Conservation (phyloP, 2,797 vertebrate species). For the Chelmon rostratus region DNA sequence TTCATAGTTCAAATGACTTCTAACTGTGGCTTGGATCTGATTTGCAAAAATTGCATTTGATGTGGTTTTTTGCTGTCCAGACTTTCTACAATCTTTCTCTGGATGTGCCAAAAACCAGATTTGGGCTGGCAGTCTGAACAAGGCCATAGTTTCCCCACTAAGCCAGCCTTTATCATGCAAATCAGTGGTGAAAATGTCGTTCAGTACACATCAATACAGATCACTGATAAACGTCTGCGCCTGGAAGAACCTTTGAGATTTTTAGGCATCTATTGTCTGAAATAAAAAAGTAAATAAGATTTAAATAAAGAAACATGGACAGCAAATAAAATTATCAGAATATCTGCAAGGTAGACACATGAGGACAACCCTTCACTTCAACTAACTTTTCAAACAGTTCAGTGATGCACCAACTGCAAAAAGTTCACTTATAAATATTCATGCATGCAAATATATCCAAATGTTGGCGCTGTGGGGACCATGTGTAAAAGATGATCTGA, state of each 20-base stretch:
- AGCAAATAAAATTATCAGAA: background rate
- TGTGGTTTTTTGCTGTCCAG: too few relatives aligned
- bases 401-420: constrained; percentile 35
- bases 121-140: too few relatives aligned
- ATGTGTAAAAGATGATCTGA: constrained; percentile 61
- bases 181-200: constrained; percentile 1
- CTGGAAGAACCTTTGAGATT: background rate
- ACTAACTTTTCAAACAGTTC: constrained; percentile 37
- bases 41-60: too few relatives aligned
- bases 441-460: constrained; percentile 67
- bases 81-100: background rate
- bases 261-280: too few relatives aligned
- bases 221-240: background rate
- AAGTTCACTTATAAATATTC: constrained; percentile 66
- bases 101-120: background rate
- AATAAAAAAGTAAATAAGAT: background rate
- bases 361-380: background rate
- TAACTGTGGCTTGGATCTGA: too few relatives aligned
- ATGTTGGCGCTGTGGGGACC: constrained; percentile 41
- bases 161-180: constrained; percentile 18
- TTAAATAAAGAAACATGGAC: too few relatives aligned
- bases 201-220: background rate
- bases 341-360: constrained; percentile 6
- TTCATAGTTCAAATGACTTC: too few relatives aligned
- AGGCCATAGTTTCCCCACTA: constrained; percentile 32